Percentiles rank a stretch among this genome's conserved stretches.
Evolutionary conservation across 1,140 invertebrate genomes (phyloP).

Genomic region (Drosophila mojavensis): DNA sequence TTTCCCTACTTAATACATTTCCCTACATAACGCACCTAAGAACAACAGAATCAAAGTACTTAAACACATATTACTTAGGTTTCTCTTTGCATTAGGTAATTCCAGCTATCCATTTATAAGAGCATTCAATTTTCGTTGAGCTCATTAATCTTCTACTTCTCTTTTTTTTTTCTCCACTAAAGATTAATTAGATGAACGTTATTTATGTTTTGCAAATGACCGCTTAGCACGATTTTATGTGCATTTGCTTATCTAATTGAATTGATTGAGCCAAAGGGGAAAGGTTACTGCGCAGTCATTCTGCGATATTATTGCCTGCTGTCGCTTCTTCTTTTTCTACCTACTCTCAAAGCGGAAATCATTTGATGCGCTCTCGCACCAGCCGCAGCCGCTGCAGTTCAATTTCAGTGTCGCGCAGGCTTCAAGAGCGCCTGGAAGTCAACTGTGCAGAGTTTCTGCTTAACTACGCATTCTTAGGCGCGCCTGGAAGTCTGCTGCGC

Average conservation of each 20-base stretch:
- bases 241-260: slow-evolving; percentile 52
- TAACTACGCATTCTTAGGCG: not conserved
- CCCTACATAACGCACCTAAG: not conserved
- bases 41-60: not conserved
- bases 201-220: slow-evolving; percentile 1
- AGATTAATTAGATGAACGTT: slow-evolving; percentile 36
- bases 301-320: not conserved
- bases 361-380: not conserved
- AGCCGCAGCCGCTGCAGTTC: no score
- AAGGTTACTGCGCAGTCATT: slow-evolving; percentile 42
- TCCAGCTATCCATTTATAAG: not conserved
- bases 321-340: not conserved
- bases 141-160: not conserved
- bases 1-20: not conserved
- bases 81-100: not conserved
- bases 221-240: slow-evolving; percentile 14
- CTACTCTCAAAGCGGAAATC: no score
- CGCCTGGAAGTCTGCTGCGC: slow-evolving; percentile 9
- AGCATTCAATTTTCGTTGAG: not conserved
- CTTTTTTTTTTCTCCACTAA: not conserved
- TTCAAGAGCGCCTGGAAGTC: not conserved
- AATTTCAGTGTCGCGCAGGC: not conserved
- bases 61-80: no score
- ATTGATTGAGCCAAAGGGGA: slow-evolving; percentile 42
- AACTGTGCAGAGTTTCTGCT: not conserved